Evolutionary conservation across 2,888 invertebrate genomes (phyloP).

Genomic region (Amphipyra tragopoginis): DNA sequence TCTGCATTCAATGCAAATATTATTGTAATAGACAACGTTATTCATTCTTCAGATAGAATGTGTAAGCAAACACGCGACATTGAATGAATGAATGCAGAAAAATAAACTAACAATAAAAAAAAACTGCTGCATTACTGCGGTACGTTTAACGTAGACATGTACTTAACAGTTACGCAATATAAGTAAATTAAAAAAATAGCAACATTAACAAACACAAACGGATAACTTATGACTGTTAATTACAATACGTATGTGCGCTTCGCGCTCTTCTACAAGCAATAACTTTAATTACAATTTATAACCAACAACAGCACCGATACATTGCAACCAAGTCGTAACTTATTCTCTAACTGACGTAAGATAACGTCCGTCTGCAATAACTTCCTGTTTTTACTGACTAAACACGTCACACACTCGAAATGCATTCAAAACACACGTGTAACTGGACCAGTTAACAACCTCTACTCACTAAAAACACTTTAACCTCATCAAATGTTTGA

Average conservation of each 20-base stretch:
- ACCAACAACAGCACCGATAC: constrained; percentile 25
- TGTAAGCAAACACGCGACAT: constrained; percentile 32
- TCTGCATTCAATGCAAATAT: constrained; percentile 26
- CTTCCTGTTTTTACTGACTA: constrained; percentile 48
- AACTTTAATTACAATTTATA: constrained; percentile 52
- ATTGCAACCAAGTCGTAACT: constrained; percentile 45
- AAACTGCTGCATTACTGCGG: constrained; percentile 18
- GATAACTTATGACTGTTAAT: constrained; percentile 35
- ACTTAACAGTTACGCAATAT: constrained; percentile 15
- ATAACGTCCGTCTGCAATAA: constrained; percentile 49
- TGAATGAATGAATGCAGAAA: constrained; percentile 14
- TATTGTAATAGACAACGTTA: constrained; percentile 32
- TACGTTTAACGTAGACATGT: constrained; percentile 5
- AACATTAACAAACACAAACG: constrained; percentile 18
- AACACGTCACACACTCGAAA: constrained; percentile 32
- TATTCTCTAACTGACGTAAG: constrained; percentile 43
- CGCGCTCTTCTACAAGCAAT: constrained; percentile 23
- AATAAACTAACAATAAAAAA: constrained; percentile 38
- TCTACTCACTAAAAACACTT: constrained; percentile 39
- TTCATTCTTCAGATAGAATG: constrained; percentile 20
- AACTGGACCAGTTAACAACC: constrained; percentile 28
- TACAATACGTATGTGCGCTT: constrained; percentile 15
- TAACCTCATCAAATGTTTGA: constrained; percentile 47
- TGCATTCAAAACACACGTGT: constrained; percentile 46
- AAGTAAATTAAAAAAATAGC: constrained; percentile 18